These are phyloP conservation scores for Platynereis dumerilii DNA, from an alignment of 2,888 invertebrate genomes.

Conservation along the genomic window DNA sequence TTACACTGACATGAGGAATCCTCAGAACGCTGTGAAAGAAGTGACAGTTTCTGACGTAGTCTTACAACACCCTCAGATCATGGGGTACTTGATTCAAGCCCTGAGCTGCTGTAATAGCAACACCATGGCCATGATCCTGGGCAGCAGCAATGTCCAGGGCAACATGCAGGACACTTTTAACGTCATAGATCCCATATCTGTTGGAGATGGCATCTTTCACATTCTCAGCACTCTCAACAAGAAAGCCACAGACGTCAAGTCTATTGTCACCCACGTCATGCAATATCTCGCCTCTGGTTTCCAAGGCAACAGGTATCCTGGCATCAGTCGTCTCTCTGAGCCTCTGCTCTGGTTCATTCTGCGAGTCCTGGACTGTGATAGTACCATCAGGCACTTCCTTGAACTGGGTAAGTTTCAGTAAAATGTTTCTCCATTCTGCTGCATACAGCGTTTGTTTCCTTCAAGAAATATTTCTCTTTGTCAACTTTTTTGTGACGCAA, in stretches of 20 bases:
- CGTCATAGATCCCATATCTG: slow-evolving; percentile 71
- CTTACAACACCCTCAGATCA: slow-evolving; percentile 70
- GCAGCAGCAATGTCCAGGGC: slow-evolving; percentile 61
- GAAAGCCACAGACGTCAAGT: slow-evolving; percentile 76
- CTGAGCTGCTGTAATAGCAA: slow-evolving; percentile 79
- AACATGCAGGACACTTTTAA: slow-evolving; percentile 52
- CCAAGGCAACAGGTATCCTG: slow-evolving; percentile 42
- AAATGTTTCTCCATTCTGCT: too few relatives aligned
- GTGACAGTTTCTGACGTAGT: slow-evolving; percentile 52
- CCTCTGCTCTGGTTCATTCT: slow-evolving; percentile 85
- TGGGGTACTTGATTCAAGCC: slow-evolving; percentile 81
- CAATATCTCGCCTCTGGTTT: slow-evolving; percentile 69
- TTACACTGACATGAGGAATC: slow-evolving; percentile 19
- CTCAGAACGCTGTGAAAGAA: slow-evolving; percentile 8
- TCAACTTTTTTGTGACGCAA: too few relatives aligned
- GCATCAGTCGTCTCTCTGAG: slow-evolving; percentile 75
- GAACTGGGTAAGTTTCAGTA: slow-evolving; percentile 68
- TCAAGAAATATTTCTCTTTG: too few relatives aligned
- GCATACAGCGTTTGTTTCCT: too few relatives aligned
- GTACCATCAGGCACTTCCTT: slow-evolving; percentile 77
- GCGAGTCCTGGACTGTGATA: slow-evolving; percentile 79
- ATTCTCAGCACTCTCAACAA: slow-evolving; percentile 79
- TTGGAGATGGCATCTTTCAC: slow-evolving; percentile 88
- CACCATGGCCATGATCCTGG: slow-evolving; percentile 73
- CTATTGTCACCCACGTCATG: slow-evolving; percentile 80